Percentiles rank a stretch among this genome's conserved stretches.
Conservation (phyloP, 2,888 invertebrate species). For the Eustalomyia histrio region DNA sequence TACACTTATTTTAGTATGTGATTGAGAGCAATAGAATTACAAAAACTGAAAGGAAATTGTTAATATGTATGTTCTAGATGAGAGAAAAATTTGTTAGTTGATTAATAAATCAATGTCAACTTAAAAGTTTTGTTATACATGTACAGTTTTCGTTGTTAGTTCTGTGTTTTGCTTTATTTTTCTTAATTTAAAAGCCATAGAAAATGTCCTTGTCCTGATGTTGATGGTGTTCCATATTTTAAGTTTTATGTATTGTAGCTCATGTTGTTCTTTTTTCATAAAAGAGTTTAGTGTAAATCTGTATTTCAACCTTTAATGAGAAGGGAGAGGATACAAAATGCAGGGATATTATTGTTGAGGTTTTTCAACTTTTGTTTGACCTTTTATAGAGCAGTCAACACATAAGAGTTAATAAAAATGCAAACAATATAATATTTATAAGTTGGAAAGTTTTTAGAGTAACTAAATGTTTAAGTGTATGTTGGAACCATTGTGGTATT, state of each 20-base stretch:
- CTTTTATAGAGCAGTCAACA: slow-evolving; percentile 7
- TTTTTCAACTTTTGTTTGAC: slow-evolving; percentile 48
- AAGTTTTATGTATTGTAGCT: slow-evolving; percentile 24
- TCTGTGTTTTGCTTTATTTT: slow-evolving; percentile 10
- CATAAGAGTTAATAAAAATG: too few relatives aligned
- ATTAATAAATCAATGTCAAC: slow-evolving; percentile 67
- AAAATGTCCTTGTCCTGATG: slow-evolving; percentile 70
- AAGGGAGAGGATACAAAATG: not conserved
- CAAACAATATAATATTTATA: too few relatives aligned
- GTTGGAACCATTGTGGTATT: too few relatives aligned
- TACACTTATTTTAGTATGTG: too few relatives aligned
- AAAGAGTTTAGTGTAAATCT: too few relatives aligned
- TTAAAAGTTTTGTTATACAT: slow-evolving; percentile 66
- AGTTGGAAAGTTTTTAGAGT: too few relatives aligned
- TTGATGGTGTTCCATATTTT: slow-evolving; percentile 56
- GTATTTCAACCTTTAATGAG: not conserved
- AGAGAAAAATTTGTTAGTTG: too few relatives aligned
- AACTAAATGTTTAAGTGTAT: not conserved
- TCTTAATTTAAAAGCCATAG: slow-evolving; percentile 43
- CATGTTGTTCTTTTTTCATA: not conserved
- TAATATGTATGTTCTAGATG: too few relatives aligned
- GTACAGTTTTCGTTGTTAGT: slow-evolving; percentile 4
- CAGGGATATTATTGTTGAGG: slow-evolving; percentile 16
- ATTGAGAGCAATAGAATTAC: too few relatives aligned
- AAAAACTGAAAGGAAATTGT: too few relatives aligned